phyloP scores from a whole-genome alignment of 2,797 vertebrate genomes.

The Lutjanus campechanus region DNA sequence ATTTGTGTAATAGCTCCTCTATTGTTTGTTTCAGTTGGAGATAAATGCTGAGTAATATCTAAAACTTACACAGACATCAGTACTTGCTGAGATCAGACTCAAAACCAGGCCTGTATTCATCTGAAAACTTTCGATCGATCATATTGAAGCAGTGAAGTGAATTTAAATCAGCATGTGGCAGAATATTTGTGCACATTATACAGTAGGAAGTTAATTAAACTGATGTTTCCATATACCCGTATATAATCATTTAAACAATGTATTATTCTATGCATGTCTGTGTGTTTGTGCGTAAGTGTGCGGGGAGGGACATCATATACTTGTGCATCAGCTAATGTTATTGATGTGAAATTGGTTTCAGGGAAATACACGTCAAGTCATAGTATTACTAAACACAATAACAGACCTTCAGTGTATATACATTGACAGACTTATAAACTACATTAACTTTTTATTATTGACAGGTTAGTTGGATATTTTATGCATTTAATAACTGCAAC shows the following conservation, averaged over 20 bases:
- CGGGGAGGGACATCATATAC: background rate
- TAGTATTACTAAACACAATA: constrained; percentile 6
- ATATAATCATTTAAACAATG: background rate
- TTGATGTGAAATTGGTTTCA: constrained; percentile 7
- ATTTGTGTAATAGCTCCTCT: background rate
- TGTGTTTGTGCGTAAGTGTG: constrained; percentile 5
- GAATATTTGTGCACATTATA: no score
- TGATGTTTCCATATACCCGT: background rate
- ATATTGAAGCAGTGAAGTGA: no score
- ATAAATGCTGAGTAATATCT: background rate
- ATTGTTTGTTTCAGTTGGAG: background rate
- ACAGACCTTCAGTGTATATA: constrained; percentile 3
- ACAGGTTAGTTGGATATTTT: no score
- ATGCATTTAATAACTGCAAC: no score
- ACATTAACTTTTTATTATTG: no score
- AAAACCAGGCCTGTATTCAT: background rate
- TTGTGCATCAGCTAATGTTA: constrained; percentile 24
- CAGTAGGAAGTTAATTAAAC: background rate
- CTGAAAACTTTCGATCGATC: background rate
- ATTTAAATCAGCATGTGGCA: background rate
- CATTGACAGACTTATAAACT: background rate
- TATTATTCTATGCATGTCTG: background rate
- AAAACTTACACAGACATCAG: background rate
- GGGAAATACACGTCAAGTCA: constrained; percentile 15
- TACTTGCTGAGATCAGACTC: no score